Base-by-base conservation (phyloP, 1,140 invertebrate species). In the Nebria ingens region DNA sequence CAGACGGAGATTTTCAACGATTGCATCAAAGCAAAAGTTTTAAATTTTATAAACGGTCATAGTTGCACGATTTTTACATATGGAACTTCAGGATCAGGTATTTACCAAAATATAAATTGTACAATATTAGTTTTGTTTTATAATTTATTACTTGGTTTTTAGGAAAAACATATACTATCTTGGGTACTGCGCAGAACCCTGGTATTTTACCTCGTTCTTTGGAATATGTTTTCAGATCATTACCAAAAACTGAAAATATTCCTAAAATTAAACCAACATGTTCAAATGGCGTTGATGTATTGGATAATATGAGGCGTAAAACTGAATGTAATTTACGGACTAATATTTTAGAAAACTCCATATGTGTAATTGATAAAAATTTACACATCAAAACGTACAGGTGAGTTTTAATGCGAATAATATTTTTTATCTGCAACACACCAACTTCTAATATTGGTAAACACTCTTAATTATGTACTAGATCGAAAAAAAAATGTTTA, bases 81-180 rank as follows among this genome's bases (percentile, higher is more conserved):
- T 76, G 91, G 91, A 64, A 84, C 86, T 1, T 80, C 78, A 0
- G 78, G 78, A 2, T 79, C 79, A 34, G 68, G 59, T 59, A n/a
- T n/a, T n/a, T n/a, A n/a, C n/a, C n/a, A 58, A n/a, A n/a, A n/a
- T n/a, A n/a, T n/a, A n/a, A n/a, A n/a, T n/a, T n/a, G n/a, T n/a
- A n/a, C n/a, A n/a, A n/a, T n/a, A n/a, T n/a, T n/a, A n/a, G n/a
- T n/a, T n/a, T n/a, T 34, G 11, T 12, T n/a, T 54, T 53, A 49
- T 45, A 49, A 54, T 20, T 6, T 56, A 52, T 19, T 54, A n/a
- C n/a, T 52, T 19, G 13, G 34, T 52, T 56, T 59, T 53, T 82
- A 15, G 91, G 93, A 0, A 96, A 95, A 71, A 94, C 92, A 0
- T 93, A 82, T 63, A 95, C 92, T 0, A 79, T 95, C 45, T 83